These are phyloP conservation scores for Orchesella cincta DNA, from an alignment of 1,140 invertebrate genomes.

Conservation along the genomic window DNA sequence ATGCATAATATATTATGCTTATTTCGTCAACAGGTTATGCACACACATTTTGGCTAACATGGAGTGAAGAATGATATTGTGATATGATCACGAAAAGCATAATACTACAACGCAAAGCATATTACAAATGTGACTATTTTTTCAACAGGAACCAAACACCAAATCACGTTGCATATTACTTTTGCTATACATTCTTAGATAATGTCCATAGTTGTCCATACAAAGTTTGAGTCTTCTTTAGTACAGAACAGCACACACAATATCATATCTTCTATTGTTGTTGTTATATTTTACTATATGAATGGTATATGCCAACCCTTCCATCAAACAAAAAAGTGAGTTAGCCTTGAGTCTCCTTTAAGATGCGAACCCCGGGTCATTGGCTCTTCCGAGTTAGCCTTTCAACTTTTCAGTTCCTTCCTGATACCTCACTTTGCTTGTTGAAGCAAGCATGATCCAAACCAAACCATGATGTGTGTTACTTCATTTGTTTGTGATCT, in stretches of 20 bases:
- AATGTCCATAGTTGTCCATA: neutral
- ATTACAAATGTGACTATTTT: neutral
- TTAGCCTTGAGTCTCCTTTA: slow-evolving; percentile 35
- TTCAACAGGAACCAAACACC: slow-evolving; percentile 18
- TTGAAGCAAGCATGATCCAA: no score
- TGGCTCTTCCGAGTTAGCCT: slow-evolving; percentile 36
- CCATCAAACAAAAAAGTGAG: neutral
- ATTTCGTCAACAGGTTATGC: no score
- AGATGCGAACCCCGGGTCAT: slow-evolving; percentile 39
- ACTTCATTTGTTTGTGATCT: no score
- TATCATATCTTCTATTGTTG: neutral
- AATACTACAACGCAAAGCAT: neutral
- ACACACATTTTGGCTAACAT: neutral
- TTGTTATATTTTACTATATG: neutral
- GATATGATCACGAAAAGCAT: no score
- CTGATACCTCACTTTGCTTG: slow-evolving; percentile 32
- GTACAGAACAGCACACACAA: no score
- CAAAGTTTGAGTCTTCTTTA: neutral
- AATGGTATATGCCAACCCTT: neutral
- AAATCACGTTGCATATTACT: neutral
- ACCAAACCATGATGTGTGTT: neutral
- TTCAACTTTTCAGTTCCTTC: slow-evolving; percentile 23
- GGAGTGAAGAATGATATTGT: neutral
- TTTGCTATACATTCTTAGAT: neutral
- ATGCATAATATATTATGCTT: no score